Base-by-base conservation (phyloP, 92 coral and sea anemone species). In the Zoanthus sansibaricus region DNA sequence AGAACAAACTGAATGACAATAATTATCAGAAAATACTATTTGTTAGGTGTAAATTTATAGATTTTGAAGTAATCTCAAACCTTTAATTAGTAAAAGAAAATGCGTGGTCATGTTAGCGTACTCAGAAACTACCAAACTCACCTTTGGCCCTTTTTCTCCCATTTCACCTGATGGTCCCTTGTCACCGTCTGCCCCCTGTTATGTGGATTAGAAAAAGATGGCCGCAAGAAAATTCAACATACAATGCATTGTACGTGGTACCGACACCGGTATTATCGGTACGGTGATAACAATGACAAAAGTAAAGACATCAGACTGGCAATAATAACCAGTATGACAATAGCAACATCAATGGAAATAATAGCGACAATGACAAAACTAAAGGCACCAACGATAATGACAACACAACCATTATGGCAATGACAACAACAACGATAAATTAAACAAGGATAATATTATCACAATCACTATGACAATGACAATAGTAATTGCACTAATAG, bases 101-200 rank as follows among this genome's bases (percentile, higher is more conserved):
- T 7, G 3, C 55, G 9, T 5, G 5, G 52, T 5, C 9, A 5
- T 5, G 9, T 48, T 48, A 48, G 52, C 9, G 52, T 9, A 48
- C 52, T 48, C 6, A 48, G 52, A 48, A 48, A 48, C 25, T 25
- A 25, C 25, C 25, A 25, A 25, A 61, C 68, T 61, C 68, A 61
- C 68, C 21, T 61, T 61, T 15, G 68, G 68, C 25, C 68, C 68
- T 61, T 61, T 61, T 21, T 61, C 68, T 6, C 68, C 68, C 68
- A 61, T 61, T 61, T 61, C 68, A 8, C 68, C 68, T 61, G 68
- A n/a, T 61, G 68, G 68, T 61, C 68, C 68, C 21, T 21, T 15
- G 20, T 61, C 68, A 18, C 68, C 68, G 31, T 61, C 68, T 61
- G 21, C 9, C 17, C 68, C 68, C 68, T 61, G 6, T 6, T 17